Conservation (phyloP, 2,113 vertebrate genomes). For the Oenanthe oenanthe region DNA sequence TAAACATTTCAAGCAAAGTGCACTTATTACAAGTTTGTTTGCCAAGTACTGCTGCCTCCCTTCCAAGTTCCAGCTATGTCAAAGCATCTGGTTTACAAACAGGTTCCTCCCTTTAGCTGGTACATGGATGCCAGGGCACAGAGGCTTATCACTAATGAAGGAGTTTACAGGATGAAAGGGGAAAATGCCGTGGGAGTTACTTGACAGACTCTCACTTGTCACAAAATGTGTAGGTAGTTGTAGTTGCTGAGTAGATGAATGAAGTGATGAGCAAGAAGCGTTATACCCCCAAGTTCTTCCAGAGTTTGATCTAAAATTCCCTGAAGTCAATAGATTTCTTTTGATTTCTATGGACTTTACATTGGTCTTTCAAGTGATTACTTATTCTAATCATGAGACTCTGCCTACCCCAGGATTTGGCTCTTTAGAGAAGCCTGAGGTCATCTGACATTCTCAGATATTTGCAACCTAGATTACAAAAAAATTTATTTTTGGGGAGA, state of each 20-base stretch:
- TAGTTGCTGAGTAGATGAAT: constrained; percentile 38
- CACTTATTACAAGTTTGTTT: constrained; percentile 62
- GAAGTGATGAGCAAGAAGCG: constrained; percentile 37
- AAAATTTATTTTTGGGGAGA: neutral
- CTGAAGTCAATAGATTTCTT: neutral
- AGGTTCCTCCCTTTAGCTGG: constrained; percentile 41
- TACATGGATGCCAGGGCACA: neutral
- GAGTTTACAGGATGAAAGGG: constrained; percentile 46
- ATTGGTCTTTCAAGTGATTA: neutral
- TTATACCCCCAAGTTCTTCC: neutral
- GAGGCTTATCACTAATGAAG: constrained; percentile 21
- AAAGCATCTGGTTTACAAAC: constrained; percentile 66
- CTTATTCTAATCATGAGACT: neutral
- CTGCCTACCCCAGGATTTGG: neutral
- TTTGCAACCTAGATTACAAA: neutral
- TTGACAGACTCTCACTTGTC: constrained; percentile 13
- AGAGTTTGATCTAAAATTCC: neutral
- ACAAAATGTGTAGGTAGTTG: neutral
- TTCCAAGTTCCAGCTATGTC: constrained; percentile 31
- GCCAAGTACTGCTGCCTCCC: constrained; percentile 54
- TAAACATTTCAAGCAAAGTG: constrained; percentile 65
- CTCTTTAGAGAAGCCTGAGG: neutral
- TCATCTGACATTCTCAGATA: neutral
- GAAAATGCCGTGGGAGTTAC: constrained; percentile 34
- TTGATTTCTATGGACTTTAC: constrained; percentile 3